phyloP scores from a whole-genome alignment of 2,888 invertebrate species.

The Euproctis similis region DNA sequence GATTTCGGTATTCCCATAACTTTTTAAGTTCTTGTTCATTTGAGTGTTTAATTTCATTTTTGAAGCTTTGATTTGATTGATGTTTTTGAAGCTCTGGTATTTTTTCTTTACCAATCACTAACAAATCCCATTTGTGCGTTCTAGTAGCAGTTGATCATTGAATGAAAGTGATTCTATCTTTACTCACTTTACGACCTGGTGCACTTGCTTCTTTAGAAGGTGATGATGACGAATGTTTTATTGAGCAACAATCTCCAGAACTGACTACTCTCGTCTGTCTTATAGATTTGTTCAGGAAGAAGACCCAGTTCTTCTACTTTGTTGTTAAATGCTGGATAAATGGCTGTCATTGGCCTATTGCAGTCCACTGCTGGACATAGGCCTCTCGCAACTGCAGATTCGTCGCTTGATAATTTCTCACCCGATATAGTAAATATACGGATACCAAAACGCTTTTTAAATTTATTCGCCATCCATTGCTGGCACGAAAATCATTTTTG shows the following conservation, averaged over 20 bases:
- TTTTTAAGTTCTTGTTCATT: too few relatives aligned
- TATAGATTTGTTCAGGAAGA: conserved; percentile 24
- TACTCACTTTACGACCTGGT: conserved; percentile 23
- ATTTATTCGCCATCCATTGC: conserved; percentile 31
- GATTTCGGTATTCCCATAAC: too few relatives aligned
- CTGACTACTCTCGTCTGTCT: conserved; percentile 23
- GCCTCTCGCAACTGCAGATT: conserved; percentile 21
- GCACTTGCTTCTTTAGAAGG: conserved; percentile 19
- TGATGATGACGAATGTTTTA: conserved; percentile 24
- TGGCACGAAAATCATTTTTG: conserved; percentile 31
- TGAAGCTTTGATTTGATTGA: too few relatives aligned
- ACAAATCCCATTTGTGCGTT: conserved; percentile 15
- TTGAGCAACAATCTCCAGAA: conserved; percentile 17
- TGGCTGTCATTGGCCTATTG: too few relatives aligned
- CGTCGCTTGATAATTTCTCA: conserved; percentile 19
- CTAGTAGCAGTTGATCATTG: conserved; percentile 29
- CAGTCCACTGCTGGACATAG: too few relatives aligned
- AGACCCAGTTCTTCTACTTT: conserved; percentile 22
- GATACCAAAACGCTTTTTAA: conserved; percentile 32
- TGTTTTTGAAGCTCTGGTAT: conserved; percentile 17
- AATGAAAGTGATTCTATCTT: conserved; percentile 27
- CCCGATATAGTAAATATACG: conserved; percentile 15
- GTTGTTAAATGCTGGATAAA: conserved; percentile 25
- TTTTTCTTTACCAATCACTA: conserved; percentile 25
- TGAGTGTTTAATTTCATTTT: too few relatives aligned